These are phyloP conservation scores for Steromphala cineraria DNA, from an alignment of 2,888 invertebrate genomes.

Conservation along the genomic window DNA sequence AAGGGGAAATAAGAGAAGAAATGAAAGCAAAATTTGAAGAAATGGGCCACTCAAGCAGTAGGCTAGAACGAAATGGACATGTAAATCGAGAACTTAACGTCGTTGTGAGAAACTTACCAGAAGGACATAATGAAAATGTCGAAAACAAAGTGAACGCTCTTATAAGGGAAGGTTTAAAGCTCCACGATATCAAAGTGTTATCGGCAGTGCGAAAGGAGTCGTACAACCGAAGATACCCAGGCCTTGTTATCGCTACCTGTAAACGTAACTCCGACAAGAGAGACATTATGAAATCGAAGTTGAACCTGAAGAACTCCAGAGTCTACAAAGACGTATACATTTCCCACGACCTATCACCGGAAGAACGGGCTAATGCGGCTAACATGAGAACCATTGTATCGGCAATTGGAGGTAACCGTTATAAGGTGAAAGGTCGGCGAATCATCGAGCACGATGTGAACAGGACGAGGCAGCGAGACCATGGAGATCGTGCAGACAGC, in stretches of 20 bases:
- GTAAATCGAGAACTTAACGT: not conserved
- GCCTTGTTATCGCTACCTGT: not conserved
- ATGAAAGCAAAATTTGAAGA: no score
- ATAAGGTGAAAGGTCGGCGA: not conserved
- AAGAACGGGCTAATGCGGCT: not conserved
- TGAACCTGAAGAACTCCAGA: not conserved
- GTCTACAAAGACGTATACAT: not conserved
- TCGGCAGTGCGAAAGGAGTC: not conserved
- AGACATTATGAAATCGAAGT: not conserved
- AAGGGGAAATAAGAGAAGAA: no score
- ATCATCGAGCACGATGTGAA: no score
- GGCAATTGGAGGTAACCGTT: not conserved
- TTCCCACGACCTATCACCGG: not conserved
- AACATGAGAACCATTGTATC: not conserved
- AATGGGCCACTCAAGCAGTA: no score
- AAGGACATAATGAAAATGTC: not conserved
- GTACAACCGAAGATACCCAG: not conserved
- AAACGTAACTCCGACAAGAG: not conserved
- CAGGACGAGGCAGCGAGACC: not conserved
- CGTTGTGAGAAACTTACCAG: not conserved
- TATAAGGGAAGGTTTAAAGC: not conserved
- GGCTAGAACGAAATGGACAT: no score
- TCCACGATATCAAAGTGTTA: not conserved
- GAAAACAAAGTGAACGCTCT: not conserved
- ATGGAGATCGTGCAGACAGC: not conserved